Conservation (phyloP, 1,140 invertebrate species). For the Diorhabda sublineata region DNA sequence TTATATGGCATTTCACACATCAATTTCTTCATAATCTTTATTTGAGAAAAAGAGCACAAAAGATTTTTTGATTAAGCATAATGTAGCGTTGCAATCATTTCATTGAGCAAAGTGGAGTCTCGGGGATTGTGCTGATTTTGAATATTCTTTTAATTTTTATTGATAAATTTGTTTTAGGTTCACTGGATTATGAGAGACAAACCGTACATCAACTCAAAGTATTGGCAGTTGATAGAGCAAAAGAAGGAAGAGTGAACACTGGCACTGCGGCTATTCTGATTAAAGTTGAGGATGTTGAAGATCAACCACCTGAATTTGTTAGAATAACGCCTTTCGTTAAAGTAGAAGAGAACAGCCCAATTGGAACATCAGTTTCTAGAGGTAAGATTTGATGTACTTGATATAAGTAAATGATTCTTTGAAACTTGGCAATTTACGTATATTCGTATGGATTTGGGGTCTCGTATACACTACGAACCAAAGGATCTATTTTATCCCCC, state of each 20-base stretch:
- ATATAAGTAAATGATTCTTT: background rate
- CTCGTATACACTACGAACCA: too few species aligned
- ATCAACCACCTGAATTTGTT: slow-evolving; percentile 87
- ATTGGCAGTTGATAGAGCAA: slow-evolving; percentile 79
- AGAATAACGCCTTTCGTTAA: slow-evolving; percentile 79
- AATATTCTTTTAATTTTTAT: too few species aligned
- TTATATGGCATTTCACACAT: too few species aligned
- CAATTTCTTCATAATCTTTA: too few species aligned
- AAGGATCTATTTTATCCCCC: too few species aligned
- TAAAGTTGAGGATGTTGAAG: slow-evolving; percentile 82
- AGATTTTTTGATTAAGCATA: too few species aligned
- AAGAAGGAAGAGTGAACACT: slow-evolving; percentile 74
- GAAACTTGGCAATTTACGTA: too few species aligned
- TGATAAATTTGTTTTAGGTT: slow-evolving; percentile 26
- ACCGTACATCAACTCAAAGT: slow-evolving; percentile 83
- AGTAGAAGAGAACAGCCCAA: slow-evolving; percentile 77
- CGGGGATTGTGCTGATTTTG: too few species aligned
- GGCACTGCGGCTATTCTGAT: slow-evolving; percentile 84
- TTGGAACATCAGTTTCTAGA: slow-evolving; percentile 77
- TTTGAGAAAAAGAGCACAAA: too few species aligned
- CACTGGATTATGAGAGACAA: slow-evolving; percentile 83
- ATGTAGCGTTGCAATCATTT: too few species aligned
- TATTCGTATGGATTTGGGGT: too few species aligned
- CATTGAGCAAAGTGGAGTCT: too few species aligned
- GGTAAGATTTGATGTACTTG: slow-evolving; percentile 48